phyloP scores from a whole-genome alignment of 2,888 invertebrate species.

The Cecidostiba fungosa region DNA sequence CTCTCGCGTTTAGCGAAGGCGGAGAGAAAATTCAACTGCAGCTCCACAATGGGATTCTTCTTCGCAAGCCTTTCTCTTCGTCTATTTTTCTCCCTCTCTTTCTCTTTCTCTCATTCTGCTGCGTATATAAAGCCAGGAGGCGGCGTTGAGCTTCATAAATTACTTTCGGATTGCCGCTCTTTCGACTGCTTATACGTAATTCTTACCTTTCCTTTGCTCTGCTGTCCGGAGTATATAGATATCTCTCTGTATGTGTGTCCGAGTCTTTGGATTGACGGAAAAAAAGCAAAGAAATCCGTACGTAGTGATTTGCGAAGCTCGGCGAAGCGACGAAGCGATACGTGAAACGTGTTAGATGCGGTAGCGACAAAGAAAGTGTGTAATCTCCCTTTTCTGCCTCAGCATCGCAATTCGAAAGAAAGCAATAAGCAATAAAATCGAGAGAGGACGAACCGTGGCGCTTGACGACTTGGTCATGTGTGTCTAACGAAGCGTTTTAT shows the following conservation, averaged over 20 bases:
- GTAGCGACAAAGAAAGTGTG: not conserved
- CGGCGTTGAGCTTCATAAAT: constrained; percentile 46
- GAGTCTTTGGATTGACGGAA: not conserved
- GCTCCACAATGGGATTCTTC: constrained; percentile 45
- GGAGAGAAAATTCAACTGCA: constrained; percentile 33
- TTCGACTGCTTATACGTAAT: constrained; percentile 24
- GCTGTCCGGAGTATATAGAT: not conserved
- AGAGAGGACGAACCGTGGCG: constrained; percentile 66
- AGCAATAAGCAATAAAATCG: constrained; percentile 76
- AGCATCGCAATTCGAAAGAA: constrained; percentile 69
- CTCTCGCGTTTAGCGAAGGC: constrained; percentile 34
- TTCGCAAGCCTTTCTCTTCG: constrained; percentile 52
- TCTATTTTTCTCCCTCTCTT: constrained; percentile 50
- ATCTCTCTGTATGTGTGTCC: not conserved
- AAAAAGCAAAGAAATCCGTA: not conserved
- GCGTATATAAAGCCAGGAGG: constrained; percentile 4
- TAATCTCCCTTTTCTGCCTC: constrained; percentile 51
- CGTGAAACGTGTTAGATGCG: not conserved
- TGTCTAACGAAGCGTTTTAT: constrained; percentile 31
- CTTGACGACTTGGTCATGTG: constrained; percentile 32
- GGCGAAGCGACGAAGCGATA: not conserved
- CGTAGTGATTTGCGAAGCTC: not conserved
- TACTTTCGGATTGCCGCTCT: constrained; percentile 34
- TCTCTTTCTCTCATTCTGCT: constrained; percentile 39
- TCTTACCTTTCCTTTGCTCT: not conserved